Conservation (phyloP, 2,888 invertebrate genomes). For the Apotomis betuletana region DNA sequence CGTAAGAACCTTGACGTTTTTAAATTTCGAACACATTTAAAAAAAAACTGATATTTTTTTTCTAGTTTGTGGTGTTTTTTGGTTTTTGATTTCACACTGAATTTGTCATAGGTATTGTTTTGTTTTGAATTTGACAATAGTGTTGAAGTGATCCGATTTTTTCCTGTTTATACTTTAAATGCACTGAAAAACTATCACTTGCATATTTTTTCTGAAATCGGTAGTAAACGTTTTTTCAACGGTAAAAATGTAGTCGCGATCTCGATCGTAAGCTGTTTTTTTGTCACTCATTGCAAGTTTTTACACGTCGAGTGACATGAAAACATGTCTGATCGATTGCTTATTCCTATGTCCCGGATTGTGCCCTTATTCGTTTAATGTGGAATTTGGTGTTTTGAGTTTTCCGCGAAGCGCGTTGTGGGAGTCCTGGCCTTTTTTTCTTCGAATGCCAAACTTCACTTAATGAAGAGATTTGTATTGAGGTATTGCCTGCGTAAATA, state of each 20-base stretch:
- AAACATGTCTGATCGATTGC: constrained; percentile 57
- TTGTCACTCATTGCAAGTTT: constrained; percentile 30
- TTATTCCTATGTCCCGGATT: constrained; percentile 22
- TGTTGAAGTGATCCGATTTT: neutral
- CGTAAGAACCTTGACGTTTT: neutral
- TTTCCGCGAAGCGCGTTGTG: constrained; percentile 78
- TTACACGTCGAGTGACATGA: constrained; percentile 54
- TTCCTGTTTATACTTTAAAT: neutral
- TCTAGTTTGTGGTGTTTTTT: neutral
- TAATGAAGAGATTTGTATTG: constrained; percentile 78
- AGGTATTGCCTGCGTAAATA: constrained; percentile 66
- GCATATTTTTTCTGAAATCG: too few relatives aligned
- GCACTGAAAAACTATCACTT: too few relatives aligned
- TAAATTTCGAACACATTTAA: constrained; percentile 1
- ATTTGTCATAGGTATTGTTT: neutral
- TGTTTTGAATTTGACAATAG: neutral
- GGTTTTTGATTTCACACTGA: neutral
- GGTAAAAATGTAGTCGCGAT: neutral
- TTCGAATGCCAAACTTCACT: constrained; percentile 55
- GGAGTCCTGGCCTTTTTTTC: constrained; percentile 71
- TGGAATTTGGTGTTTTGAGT: constrained; percentile 71
- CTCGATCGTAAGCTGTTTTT: constrained; percentile 44
- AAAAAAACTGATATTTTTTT: neutral
- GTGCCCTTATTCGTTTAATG: constrained; percentile 68
- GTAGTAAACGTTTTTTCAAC: neutral